A percentile compares a stretch with the other conserved stretches of the same genome.
Evolutionary conservation across 2,888 invertebrate species (phyloP).

Genomic region (Timema podura): DNA sequence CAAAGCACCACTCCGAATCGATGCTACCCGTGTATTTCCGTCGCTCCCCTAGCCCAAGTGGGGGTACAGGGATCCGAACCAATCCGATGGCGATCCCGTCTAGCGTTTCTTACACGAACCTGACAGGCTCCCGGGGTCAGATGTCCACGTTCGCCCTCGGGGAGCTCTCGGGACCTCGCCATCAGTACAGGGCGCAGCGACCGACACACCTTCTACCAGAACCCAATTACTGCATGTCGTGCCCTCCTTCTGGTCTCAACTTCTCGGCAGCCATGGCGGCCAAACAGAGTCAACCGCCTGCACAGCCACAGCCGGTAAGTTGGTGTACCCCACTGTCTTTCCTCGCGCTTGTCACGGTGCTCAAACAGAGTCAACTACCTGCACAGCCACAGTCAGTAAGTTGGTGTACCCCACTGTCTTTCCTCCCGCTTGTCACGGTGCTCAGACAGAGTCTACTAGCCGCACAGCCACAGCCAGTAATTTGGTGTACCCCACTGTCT

Average conservation of each 20-base stretch:
- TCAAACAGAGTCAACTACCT: background rate
- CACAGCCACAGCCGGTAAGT: constrained; percentile 34
- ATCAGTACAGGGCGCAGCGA: constrained; percentile 23
- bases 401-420: too few species aligned
- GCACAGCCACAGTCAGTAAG: background rate
- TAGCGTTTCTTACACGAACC: constrained; percentile 18
- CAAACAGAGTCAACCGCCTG: constrained; percentile 34
- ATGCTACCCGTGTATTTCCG: constrained; percentile 26
- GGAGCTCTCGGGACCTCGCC: constrained; percentile 25
- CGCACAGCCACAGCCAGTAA: background rate
- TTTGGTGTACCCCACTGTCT: constrained; percentile 30
- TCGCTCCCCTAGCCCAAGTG: constrained; percentile 28
- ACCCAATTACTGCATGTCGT: constrained; percentile 39
- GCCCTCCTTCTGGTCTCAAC: constrained; percentile 38
- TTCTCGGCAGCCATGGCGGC: constrained; percentile 38
- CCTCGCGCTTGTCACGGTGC: background rate
- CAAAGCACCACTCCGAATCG: background rate
- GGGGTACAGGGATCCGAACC: constrained; percentile 19
- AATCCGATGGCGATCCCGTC: constrained; percentile 20
- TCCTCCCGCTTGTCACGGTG: background rate
- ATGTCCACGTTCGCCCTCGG: constrained; percentile 25
- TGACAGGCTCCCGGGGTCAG: constrained; percentile 15
- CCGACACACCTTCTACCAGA: constrained; percentile 27
- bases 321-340: too few species aligned
- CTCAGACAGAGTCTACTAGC: background rate